Evolutionary conservation across 2,113 vertebrate species (phyloP).

Genomic region (Entelurus aequoreus): DNA sequence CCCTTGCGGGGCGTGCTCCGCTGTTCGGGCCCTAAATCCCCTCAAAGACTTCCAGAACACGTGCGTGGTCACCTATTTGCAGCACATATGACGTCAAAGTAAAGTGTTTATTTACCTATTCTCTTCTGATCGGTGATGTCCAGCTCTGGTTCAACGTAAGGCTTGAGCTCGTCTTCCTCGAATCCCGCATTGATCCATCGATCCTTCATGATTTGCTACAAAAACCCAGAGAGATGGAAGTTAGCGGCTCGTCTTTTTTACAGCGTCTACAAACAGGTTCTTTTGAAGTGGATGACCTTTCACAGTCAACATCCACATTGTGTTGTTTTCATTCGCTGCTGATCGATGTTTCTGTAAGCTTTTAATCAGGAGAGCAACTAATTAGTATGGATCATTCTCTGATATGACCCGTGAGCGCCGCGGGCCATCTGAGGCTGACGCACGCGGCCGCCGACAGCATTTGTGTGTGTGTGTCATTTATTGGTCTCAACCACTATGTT

Average conservation of each 20-base stretch:
- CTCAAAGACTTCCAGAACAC: too few relatives aligned
- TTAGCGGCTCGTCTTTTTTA: background rate
- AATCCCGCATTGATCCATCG: conserved; percentile 97
- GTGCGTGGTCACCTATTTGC: too few relatives aligned
- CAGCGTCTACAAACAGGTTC: background rate
- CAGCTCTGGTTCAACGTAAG: conserved; percentile 90
- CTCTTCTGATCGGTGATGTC: conserved; percentile 97
- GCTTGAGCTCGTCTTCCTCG: conserved; percentile 95
- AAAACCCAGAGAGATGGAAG: background rate
- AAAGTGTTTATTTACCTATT: conserved; percentile 80
- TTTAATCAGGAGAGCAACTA: background rate
- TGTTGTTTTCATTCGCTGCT: background rate
- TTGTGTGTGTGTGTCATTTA: too few relatives aligned
- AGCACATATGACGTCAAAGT: too few relatives aligned
- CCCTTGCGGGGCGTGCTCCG: too few relatives aligned
- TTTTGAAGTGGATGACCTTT: background rate
- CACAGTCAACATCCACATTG: background rate
- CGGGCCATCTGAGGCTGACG: too few relatives aligned
- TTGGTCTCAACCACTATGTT: too few relatives aligned
- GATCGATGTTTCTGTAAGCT: background rate
- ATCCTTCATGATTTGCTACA: conserved; percentile 99
- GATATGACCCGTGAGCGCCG: background rate
- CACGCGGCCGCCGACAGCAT: too few relatives aligned
- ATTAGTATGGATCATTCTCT: background rate
- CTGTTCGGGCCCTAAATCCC: too few relatives aligned